Conservation (phyloP, 2,888 invertebrate genomes). For the Drosophila subsilvestris region DNA sequence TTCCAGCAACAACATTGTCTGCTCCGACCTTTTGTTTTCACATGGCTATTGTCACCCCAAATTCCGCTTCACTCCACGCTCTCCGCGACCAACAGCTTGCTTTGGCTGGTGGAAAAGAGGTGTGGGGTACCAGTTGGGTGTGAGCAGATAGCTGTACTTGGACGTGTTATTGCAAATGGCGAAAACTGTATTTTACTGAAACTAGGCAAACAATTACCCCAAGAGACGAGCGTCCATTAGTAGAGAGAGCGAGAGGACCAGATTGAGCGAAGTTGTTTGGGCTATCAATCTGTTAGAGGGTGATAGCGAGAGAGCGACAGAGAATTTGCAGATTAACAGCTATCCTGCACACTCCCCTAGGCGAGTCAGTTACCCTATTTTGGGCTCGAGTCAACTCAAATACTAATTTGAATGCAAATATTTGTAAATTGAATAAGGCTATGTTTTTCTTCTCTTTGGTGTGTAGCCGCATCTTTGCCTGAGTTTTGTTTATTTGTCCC, state of each 20-base stretch:
- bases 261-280: not conserved
- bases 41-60: constrained; percentile 49
- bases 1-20: constrained; percentile 76
- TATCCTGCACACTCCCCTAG: constrained; percentile 8
- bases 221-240: constrained; percentile 42
- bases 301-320: too few relatives aligned
- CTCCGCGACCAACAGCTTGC: not conserved
- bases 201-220: constrained; percentile 77
- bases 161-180: constrained; percentile 71
- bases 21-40: constrained; percentile 69
- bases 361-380: constrained; percentile 61
- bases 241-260: constrained; percentile 1
- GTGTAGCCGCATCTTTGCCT: constrained; percentile 13
- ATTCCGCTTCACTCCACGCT: not conserved
- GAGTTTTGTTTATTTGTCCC: constrained; percentile 28
- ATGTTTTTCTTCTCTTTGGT: constrained; percentile 38
- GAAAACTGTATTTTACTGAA: constrained; percentile 76
- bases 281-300: constrained; percentile 1
- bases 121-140: constrained; percentile 3
- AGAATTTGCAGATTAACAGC: constrained; percentile 8
- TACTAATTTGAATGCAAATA: constrained; percentile 79
- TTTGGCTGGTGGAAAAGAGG: not conserved
- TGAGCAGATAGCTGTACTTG: constrained; percentile 16
- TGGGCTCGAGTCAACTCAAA: constrained; percentile 74
- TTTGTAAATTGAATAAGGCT: constrained; percentile 61